These are phyloP conservation scores for western clawed frog (Xenopus tropicalis) DNA, from an alignment of 2,113 vertebrate species.

Conservation along the genomic window UCB_Xtro_10.0 CM004447.2:100304001-100304500, in stretches of 20 bases:
- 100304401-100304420: neutral
- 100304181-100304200: constrained; percentile 65
- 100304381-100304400: no score
- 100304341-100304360: constrained; percentile 13
- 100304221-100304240: constrained; percentile 85
- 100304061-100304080: no score
- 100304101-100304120: no score
- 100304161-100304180: constrained; percentile 84
- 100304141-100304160: constrained; percentile 60
- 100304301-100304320: constrained; percentile 88
- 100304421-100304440: neutral
- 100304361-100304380: no score
- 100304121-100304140: no score
- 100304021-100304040: no score
- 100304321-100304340: constrained; percentile 60
- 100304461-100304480: neutral
- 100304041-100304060: no score
- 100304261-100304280: constrained; percentile 86
- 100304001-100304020: no score
- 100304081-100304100: no score
- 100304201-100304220: constrained; percentile 75
- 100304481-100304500: no score
- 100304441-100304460: neutral
- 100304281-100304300: constrained; percentile 89
- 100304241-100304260: constrained; percentile 86